Base-by-base conservation (phyloP, 2,888 invertebrate genomes). In the Diarsia brunnea region DNA sequence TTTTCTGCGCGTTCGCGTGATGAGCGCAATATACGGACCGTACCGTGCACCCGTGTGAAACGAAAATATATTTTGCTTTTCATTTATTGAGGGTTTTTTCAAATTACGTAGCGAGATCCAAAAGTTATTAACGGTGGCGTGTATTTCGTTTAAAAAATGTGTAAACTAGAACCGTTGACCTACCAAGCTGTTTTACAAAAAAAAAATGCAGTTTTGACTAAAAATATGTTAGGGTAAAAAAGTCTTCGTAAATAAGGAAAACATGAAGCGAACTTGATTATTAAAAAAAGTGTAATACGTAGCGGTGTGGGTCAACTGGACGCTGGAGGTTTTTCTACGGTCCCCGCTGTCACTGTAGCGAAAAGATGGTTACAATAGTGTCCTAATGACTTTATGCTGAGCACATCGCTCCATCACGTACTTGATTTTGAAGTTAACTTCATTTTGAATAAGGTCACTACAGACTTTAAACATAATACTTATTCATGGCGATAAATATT, bases 21-120 rank as follows among this genome's bases (percentile, higher is more conserved):
- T 74, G 81, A 82, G 60, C 31, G 79, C 27, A 60, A 82, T 82
- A 49, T 82, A 82, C 60, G 53, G 53, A 27, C 31, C 58, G 47
- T 16, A 24, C 27, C 49, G 61, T 45, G 69, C 67, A 38, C 8
- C 55, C 45, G 21, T n/a, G 51, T 21, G 53, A 53, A 81, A 81
- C 67, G 38, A 73, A 65, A 45, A 60, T 55, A 38, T 79, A 7
- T 70, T 51, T 82, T 81, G 24, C 11, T 21, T 61, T 71, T 66
- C 55, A n/a, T 71, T 79, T 69, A 79, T 71, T 68, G 60, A 64
- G 55, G 60, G 5, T 72, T 67, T 71, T 81, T 72, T 73, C 24
- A 1, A 78, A 81, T 73, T 70, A 82, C 68, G 27, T n/a, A 16
- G 45, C 12, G 38, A 31, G 14, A 60, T 55, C 51, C 47, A 58